These are phyloP conservation scores for Micrastur ruficollis DNA, from an alignment of 2,797 vertebrate genomes.

Conservation along the genomic window DNA sequence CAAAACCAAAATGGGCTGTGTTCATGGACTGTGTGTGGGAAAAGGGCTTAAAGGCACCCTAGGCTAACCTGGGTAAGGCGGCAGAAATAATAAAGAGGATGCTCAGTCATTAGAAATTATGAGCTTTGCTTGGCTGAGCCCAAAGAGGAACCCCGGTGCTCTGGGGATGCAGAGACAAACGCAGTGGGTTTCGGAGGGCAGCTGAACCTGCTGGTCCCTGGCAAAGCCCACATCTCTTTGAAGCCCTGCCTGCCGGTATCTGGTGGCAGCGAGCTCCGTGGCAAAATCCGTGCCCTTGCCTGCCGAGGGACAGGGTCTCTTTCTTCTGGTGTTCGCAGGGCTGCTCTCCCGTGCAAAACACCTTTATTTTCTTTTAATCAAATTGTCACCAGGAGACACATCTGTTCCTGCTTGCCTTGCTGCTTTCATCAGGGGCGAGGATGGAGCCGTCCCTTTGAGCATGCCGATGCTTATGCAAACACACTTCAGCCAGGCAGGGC, in stretches of 20 bases:
- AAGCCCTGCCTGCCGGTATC: fast-evolving
- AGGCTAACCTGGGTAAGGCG: fast-evolving
- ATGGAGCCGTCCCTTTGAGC: slow-evolving; percentile 33
- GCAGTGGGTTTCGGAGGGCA: fast-evolving
- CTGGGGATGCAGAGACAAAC: fast-evolving
- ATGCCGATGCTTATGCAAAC: neutral
- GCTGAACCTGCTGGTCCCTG: neutral
- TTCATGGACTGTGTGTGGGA: fast-evolving
- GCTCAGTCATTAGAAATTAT: fast-evolving
- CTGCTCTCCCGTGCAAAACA: neutral
- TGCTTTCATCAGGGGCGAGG: slow-evolving; percentile 58
- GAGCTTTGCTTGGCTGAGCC: neutral
- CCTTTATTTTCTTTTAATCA: slow-evolving; percentile 61
- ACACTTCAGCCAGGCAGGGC: slow-evolving; percentile 27
- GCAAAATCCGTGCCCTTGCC: neutral
- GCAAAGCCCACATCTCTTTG: fast-evolving
- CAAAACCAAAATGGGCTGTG: fast-evolving
- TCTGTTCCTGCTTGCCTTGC: slow-evolving; percentile 26
- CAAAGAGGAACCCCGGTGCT: fast-evolving
- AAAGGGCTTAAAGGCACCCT: fast-evolving
- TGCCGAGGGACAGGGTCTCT: neutral
- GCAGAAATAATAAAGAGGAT: fast-evolving
- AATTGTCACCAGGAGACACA: slow-evolving; percentile 49
- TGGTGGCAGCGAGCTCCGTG: fast-evolving
- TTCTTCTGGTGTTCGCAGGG: neutral